phyloP scores from a whole-genome alignment of 2,888 invertebrate genomes.

The Ecdyonurus torrentis region DNA sequence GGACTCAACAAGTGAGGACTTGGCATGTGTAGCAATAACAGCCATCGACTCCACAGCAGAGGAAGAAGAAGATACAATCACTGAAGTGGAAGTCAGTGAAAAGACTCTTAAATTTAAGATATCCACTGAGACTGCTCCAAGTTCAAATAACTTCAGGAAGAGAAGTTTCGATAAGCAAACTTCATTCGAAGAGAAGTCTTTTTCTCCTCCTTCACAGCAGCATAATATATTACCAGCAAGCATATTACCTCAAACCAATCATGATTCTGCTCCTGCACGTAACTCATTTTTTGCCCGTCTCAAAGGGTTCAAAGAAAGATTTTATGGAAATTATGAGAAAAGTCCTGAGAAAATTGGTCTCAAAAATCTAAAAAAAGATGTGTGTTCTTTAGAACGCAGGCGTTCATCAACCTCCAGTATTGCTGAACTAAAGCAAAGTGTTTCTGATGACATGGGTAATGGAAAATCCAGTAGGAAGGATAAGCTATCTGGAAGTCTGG shows the following conservation, averaged over 20 bases:
- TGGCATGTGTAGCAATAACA: not conserved
- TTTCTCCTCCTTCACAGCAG: not conserved
- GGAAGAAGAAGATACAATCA: conserved; percentile 40
- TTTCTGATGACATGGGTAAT: not conserved
- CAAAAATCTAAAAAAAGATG: not conserved
- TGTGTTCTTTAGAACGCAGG: not conserved
- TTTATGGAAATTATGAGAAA: not conserved
- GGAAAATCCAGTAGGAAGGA: not conserved
- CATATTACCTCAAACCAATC: no score
- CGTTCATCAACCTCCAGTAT: not conserved
- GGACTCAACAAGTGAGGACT: conserved; percentile 6
- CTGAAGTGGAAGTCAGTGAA: conserved; percentile 50
- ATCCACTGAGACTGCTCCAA: conserved; percentile 36
- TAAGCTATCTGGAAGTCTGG: conserved; percentile 3
- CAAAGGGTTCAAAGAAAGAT: not conserved
- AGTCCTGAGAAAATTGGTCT: not conserved
- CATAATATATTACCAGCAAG: no score
- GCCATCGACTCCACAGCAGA: conserved; percentile 14
- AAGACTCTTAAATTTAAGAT: conserved; percentile 60
- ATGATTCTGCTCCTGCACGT: no score
- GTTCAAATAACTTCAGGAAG: not conserved
- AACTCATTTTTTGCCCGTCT: not conserved
- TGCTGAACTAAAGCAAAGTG: not conserved
- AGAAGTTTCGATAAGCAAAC: not conserved
- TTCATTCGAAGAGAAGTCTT: not conserved